Evolutionary conservation across 2,888 invertebrate species (phyloP).

Genomic region (Teleiodes luculella): DNA sequence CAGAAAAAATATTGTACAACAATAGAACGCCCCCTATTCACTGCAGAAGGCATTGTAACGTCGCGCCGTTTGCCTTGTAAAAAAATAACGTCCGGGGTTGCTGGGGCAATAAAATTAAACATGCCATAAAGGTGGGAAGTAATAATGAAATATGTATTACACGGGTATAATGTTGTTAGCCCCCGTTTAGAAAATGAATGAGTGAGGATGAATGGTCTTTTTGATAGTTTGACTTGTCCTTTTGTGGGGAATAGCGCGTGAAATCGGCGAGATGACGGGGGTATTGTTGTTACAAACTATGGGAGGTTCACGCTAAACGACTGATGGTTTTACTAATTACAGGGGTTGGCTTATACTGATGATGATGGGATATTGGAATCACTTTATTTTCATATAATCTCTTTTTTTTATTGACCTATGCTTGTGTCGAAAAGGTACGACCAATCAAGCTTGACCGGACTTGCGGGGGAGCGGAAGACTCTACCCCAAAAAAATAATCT

Average conservation of each 20-base stretch:
- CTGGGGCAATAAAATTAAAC: conserved; percentile 70
- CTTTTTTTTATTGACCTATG: no score
- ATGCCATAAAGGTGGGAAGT: conserved; percentile 69
- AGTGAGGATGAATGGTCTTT: conserved; percentile 40
- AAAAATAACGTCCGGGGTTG: conserved; percentile 63
- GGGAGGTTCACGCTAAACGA: conserved; percentile 31
- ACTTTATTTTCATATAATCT: no score
- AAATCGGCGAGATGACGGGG: conserved; percentile 66
- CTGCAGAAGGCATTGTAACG: conserved; percentile 50
- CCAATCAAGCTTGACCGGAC: no score
- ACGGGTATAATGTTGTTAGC: conserved; percentile 77
- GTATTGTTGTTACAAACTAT: conserved; percentile 49
- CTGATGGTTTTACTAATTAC: conserved; percentile 61
- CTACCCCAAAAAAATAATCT: no score
- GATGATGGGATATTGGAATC: not conserved
- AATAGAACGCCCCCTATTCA: conserved; percentile 76
- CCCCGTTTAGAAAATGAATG: conserved; percentile 62
- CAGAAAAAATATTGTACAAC: conserved; percentile 64
- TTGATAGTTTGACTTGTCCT: conserved; percentile 70
- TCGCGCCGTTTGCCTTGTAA: conserved; percentile 38
- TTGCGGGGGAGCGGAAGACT: no score
- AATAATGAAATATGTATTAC: conserved; percentile 79
- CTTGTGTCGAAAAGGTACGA: no score
- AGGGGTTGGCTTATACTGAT: conserved; percentile 30
- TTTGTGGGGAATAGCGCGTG: conserved; percentile 70